These are phyloP conservation scores for Chloebia gouldiae DNA, from an alignment of 2,113 vertebrate genomes.

Conservation along the genomic window DNA sequence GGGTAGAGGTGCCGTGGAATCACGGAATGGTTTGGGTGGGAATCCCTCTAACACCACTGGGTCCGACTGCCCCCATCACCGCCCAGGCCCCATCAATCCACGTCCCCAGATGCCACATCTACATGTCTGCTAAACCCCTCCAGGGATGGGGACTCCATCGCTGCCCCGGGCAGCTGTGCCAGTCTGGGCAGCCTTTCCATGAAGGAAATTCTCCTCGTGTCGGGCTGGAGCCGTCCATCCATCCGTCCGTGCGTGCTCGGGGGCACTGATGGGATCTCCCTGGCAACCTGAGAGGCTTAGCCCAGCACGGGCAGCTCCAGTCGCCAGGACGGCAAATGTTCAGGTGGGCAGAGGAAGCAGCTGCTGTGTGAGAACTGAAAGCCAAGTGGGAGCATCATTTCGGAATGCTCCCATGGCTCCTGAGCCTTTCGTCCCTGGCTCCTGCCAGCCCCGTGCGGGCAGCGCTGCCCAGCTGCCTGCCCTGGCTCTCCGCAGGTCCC, in stretches of 20 bases:
- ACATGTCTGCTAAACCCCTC: fast-evolving
- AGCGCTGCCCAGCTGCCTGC: not conserved
- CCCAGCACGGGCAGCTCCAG: not conserved
- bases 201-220: not conserved
- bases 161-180: not conserved
- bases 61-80: not conserved
- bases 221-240: fast-evolving
- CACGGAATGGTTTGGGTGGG: not conserved
- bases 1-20: fast-evolving
- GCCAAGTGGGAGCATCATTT: fast-evolving
- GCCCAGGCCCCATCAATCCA: not conserved
- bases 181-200: not conserved
- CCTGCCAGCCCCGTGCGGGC: not conserved
- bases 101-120: not conserved
- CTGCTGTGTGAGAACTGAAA: fast-evolving
- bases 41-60: fast-evolving
- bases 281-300: fast-evolving
- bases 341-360: not conserved
- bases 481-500: not conserved
- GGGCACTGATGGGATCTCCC: not conserved
- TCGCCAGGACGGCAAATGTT: fast-evolving
- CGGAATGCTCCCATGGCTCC: fast-evolving
- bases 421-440: fast-evolving
- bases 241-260: fast-evolving
- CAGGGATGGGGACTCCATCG: fast-evolving